Percentiles rank a stretch among this genome's conserved stretches.
Conservation (phyloP, 2,797 vertebrate species). For the Sandelia bainsii region DNA sequence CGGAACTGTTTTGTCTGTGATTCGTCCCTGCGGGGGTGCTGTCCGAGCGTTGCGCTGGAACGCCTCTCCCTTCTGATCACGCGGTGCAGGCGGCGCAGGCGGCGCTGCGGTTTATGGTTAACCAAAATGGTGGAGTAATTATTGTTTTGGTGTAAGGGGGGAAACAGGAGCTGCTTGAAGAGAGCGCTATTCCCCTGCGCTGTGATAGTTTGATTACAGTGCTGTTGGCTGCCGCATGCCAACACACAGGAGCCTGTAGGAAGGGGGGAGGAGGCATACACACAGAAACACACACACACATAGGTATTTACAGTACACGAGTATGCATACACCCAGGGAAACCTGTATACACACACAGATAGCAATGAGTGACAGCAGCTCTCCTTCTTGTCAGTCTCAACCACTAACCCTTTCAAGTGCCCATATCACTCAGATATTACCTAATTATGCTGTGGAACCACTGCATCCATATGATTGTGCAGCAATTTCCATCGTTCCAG, state of each 20-base stretch:
- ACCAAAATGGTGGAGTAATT: constrained; percentile 97
- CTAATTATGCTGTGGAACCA: constrained; percentile 45
- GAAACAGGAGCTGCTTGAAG: constrained; percentile 89
- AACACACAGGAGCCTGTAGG: constrained; percentile 57
- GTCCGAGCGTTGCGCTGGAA: constrained; percentile 86
- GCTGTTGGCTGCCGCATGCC: constrained; percentile 78
- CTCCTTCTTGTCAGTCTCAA: constrained; percentile 36
- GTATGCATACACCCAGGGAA: constrained; percentile 40
- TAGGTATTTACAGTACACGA: constrained; percentile 60
- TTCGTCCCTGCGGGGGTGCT: constrained; percentile 86
- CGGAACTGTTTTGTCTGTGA: constrained; percentile 83
- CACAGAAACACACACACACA: constrained; percentile 31
- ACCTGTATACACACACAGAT: constrained; percentile 39
- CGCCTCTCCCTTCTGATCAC: constrained; percentile 87
- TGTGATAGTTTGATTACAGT: constrained; percentile 96
- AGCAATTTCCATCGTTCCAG: constrained; percentile 70
- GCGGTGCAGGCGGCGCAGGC: constrained; percentile 81
- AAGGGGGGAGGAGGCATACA: constrained; percentile 13
- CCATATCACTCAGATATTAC: constrained; percentile 57
- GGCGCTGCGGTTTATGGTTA: constrained; percentile 90
- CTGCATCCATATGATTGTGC: constrained; percentile 62
- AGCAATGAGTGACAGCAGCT: constrained; percentile 39
- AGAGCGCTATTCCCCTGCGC: constrained; percentile 89
- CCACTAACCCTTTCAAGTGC: constrained; percentile 64
- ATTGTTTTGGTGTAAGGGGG: constrained; percentile 90